These are phyloP conservation scores for Halcyon chelicuti DNA, from an alignment of 2,797 vertebrate species.

Conservation along the genomic window DNA sequence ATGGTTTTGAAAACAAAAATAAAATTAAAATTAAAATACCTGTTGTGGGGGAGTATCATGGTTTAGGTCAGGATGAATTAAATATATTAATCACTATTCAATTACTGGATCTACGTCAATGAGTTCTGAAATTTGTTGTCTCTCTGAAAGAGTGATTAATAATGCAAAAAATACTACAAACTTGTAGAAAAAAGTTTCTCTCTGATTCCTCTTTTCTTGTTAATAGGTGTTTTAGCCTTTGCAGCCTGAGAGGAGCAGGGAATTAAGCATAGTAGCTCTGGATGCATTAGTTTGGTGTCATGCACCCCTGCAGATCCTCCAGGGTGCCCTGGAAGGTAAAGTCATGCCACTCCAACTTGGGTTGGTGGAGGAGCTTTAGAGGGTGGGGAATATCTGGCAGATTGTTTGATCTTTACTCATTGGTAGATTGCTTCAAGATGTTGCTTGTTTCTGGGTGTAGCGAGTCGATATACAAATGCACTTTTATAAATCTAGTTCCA, in stretches of 20 bases:
- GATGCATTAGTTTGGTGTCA: not conserved
- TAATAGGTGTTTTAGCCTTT: not conserved
- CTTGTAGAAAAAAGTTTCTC: not conserved
- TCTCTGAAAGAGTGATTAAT: not conserved
- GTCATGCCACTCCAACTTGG: rapidly evolving
- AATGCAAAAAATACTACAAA: not conserved
- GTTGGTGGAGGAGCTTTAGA: not conserved
- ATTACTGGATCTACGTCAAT: not conserved
- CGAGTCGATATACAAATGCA: not conserved
- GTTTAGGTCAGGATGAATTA: not conserved
- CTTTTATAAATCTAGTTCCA: not conserved
- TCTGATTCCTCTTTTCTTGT: not conserved
- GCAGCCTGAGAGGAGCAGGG: rapidly evolving
- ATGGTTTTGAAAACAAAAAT: not conserved
- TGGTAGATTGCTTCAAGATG: not conserved
- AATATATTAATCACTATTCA: not conserved
- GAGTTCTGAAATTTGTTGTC: not conserved
- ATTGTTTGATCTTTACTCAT: not conserved
- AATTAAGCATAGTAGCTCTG: rapidly evolving
- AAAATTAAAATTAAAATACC: not conserved
- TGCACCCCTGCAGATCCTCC: not conserved
- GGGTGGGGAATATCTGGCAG: not conserved
- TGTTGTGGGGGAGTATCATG: rapidly evolving
- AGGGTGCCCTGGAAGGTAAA: rapidly evolving
- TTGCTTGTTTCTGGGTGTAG: not conserved